Base-by-base conservation (phyloP, 2,888 invertebrate species). In the Mactromeris polynyma region DNA sequence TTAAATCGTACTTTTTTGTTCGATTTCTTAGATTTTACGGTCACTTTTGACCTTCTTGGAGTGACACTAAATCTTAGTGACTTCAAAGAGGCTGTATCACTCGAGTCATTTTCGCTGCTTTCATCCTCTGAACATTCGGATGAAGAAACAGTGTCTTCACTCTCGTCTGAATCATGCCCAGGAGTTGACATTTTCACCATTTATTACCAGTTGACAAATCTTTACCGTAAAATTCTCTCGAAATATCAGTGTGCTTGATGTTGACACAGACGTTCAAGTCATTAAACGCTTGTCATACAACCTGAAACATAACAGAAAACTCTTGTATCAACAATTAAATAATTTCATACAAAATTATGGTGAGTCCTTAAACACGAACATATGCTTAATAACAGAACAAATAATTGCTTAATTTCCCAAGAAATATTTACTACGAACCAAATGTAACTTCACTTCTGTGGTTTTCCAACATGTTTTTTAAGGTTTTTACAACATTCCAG, bases 1-100 rank as follows among this genome's bases (percentile, higher is more conserved):
- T 92, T 92, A 81, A 92, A 92, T 21, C 90, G 31, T 11, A 92
- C 92, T 58, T 87, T 69, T 77, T 92, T 92, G 58, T 90, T 90
- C 9, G 84, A 80, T 81, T 90, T 92, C 40, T 89, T 88, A 14
- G 89, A 89, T 80, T 90, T 90, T 4, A 90, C 84, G 2, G 83
- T 86, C 31, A 81, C 90, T 7, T 88, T 91, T 19, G 90, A 89
- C 31, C 81, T 54, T 54, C 85, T 85, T 80, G 83, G 85, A 31
- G 78, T 85, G 0, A 90, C 87, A 82, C 90, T 90, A 64, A 91
- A 89, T 36, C 86, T 82, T 2, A 90, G 85, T 2, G 89, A 90
- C 4, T 85, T 83, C 26, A 73, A 85, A 0, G 91, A 90, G 4
- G 83, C 83, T 7, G 87, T 83, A 38, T 91, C 90, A 81, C 86